Percentiles rank a stretch among this genome's conserved stretches.
These are phyloP conservation scores for Himalopsyche kuldschensis DNA, from an alignment of 2,888 invertebrate genomes.

Conservation along the genomic window DNA sequence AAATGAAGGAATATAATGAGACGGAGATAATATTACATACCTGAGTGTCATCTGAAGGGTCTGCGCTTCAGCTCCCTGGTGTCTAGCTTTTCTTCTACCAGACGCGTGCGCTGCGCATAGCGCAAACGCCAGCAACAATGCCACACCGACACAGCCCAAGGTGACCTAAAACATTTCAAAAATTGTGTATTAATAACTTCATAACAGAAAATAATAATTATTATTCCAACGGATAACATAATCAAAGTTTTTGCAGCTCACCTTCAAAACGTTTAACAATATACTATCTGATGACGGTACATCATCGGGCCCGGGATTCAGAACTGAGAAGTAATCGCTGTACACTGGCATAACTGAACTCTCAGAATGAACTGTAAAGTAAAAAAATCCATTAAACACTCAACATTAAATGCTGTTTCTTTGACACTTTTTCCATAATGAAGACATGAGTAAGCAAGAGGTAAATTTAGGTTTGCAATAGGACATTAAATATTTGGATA, in stretches of 20 bases:
- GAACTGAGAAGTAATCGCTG: conserved; percentile 73
- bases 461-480: no score
- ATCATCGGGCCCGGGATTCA: conserved; percentile 69
- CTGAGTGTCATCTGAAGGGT: conserved; percentile 51
- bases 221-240: neutral
- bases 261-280: conserved; percentile 1
- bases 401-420: neutral
- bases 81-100: conserved; percentile 51
- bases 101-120: conserved; percentile 53
- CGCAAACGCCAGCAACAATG: conserved; percentile 49
- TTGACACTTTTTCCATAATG: neutral
- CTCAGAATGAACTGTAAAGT: conserved; percentile 54
- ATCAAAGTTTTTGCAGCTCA: neutral
- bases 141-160: conserved; percentile 49
- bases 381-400: neutral
- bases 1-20: neutral
- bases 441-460: neutral
- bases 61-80: conserved; percentile 53
- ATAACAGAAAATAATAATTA: neutral
- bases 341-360: conserved; percentile 63
- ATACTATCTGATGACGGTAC: conserved; percentile 40
- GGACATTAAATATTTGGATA: no score
- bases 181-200: neutral
- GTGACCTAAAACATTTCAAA: conserved; percentile 45
- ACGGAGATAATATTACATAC: conserved; percentile 41